A percentile compares a stretch with the other conserved stretches of the same genome.
Conservation (phyloP, 1,140 invertebrate species). For the Leptinotarsa undecemlineata region DNA sequence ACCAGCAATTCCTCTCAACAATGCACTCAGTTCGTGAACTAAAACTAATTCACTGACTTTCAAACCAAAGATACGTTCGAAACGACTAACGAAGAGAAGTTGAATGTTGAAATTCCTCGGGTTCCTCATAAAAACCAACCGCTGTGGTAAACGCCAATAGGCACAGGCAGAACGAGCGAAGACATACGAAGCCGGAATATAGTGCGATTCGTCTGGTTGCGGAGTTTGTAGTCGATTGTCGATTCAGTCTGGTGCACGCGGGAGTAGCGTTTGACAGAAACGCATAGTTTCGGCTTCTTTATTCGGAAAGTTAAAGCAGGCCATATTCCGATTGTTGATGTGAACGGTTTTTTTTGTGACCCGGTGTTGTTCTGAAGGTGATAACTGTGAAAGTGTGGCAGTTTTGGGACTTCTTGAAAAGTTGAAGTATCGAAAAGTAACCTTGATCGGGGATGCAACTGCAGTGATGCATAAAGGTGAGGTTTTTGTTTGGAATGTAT, state of each 20-base stretch:
- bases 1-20: no score
- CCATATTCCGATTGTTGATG: not conserved
- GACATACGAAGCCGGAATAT: not conserved
- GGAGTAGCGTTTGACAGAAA: not conserved
- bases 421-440: not conserved
- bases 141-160: not conserved
- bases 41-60: not conserved
- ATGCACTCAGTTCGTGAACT: not conserved
- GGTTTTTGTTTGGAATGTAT: not conserved
- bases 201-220: not conserved
- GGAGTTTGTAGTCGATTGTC: not conserved
- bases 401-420: not conserved
- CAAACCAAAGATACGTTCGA: not conserved
- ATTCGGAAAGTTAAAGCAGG: not conserved
- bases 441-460: not conserved
- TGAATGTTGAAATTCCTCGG: no score
- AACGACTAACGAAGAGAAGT: no score
- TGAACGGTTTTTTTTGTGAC: not conserved
- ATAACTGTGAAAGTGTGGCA: not conserved
- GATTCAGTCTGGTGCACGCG: not conserved
- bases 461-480: slow-evolving; percentile 5
- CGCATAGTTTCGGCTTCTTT: not conserved
- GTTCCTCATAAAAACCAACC: no score
- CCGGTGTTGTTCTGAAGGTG: not conserved
- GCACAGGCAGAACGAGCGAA: slow-evolving; percentile 4